Evolutionary conservation across 2,113 vertebrate genomes (phyloP).

Genomic region (Thalassoma bifasciatum): DNA sequence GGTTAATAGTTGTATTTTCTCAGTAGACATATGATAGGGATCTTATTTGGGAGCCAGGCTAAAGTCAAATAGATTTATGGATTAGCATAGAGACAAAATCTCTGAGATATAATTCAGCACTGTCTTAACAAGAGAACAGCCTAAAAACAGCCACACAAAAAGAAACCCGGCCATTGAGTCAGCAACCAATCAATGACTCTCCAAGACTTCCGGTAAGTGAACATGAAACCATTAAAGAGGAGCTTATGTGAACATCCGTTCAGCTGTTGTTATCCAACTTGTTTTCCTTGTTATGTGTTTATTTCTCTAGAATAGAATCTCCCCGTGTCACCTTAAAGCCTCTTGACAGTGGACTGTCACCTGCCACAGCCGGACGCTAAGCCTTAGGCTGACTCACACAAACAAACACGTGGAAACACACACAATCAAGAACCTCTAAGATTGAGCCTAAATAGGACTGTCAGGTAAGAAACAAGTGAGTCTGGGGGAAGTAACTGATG

Average conservation of each 20-base stretch:
- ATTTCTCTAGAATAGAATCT: conserved; percentile 52
- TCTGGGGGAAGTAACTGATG: conserved; percentile 52
- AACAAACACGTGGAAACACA: conserved; percentile 42
- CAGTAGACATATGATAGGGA: neutral
- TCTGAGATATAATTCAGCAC: neutral
- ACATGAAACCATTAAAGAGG: conserved; percentile 24
- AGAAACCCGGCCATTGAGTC: neutral
- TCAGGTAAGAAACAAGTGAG: conserved; percentile 63
- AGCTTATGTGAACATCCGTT: conserved; percentile 23
- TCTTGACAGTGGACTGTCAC: conserved; percentile 73
- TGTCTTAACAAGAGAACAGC: neutral
- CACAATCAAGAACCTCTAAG: conserved; percentile 43
- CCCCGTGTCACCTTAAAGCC: conserved; percentile 66
- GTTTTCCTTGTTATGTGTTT: conserved; percentile 40
- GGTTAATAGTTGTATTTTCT: conserved; percentile 7
- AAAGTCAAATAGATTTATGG: neutral
- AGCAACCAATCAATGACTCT: neutral
- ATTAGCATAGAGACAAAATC: neutral
- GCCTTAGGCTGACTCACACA: conserved; percentile 69
- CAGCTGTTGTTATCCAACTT: conserved; percentile 31
- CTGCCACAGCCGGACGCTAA: conserved; percentile 69
- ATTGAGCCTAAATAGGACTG: conserved; percentile 68
- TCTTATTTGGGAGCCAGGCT: neutral
- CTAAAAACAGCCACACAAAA: neutral
- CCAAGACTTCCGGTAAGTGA: conserved; percentile 9